Evolutionary conservation across 1,140 invertebrate genomes (phyloP).

Genomic region (Schlechtendalia chinensis): DNA sequence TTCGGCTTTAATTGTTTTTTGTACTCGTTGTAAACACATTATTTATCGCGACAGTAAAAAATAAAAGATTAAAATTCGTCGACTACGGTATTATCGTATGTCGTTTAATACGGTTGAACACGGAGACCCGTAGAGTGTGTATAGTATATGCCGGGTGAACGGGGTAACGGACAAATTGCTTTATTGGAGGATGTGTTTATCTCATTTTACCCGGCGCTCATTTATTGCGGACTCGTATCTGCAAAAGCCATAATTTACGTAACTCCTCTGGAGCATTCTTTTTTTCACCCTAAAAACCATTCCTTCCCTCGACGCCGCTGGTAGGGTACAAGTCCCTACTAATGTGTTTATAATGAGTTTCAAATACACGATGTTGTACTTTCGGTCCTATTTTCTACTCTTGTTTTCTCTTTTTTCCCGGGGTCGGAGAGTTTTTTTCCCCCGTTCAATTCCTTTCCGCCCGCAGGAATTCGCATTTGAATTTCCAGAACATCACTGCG

Average conservation of each 20-base stretch:
- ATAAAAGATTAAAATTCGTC: slow-evolving; percentile 7
- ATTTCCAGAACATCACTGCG: not conserved
- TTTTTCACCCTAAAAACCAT: slow-evolving; percentile 15
- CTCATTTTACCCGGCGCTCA: slow-evolving; percentile 39
- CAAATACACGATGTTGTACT: slow-evolving; percentile 28
- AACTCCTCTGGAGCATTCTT: slow-evolving; percentile 5
- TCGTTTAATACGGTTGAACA: not conserved
- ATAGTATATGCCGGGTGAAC: not conserved
- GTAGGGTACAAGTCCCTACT: not conserved
- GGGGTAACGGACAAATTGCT: slow-evolving; percentile 32
- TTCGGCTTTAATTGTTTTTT: no score
- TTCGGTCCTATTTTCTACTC: slow-evolving; percentile 10
- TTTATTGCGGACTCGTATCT: slow-evolving; percentile 41
- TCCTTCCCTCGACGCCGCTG: not conserved
- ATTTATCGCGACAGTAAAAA: no score
- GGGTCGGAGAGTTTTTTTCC: not conserved
- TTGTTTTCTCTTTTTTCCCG: not conserved
- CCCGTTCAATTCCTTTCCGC: not conserved
- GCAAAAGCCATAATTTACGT: slow-evolving; percentile 43
- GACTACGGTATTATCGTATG: not conserved
- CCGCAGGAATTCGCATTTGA: slow-evolving; percentile 10
- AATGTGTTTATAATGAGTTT: slow-evolving; percentile 45
- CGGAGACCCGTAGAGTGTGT: not conserved
- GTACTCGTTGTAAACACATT: no score
- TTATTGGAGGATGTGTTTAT: slow-evolving; percentile 39